Conservation (phyloP, 2,113 vertebrate genomes). For the Rhinoptilus africanus region DNA sequence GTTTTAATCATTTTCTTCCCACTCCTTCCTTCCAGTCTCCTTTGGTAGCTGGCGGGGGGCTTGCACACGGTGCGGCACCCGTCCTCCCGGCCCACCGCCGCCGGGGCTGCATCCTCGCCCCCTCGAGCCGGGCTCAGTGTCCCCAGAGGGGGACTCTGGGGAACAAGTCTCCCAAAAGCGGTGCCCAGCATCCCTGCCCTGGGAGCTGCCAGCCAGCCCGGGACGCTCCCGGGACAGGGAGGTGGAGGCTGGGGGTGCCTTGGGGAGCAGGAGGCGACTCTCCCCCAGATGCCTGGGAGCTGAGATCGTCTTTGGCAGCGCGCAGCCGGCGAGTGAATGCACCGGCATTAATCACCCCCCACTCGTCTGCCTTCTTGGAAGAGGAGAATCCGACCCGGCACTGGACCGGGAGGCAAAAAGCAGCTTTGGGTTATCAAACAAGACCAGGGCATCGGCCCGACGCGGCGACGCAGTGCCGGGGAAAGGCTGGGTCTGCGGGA, state of each 20-base stretch:
- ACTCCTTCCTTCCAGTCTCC: slow-evolving; percentile 34
- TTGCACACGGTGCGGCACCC: neutral
- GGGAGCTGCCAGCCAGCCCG: neutral
- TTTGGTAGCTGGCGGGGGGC: neutral
- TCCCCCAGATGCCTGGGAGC: neutral
- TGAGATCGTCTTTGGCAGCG: slow-evolving; percentile 39
- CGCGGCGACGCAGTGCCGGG: too few species aligned
- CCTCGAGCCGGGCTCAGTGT: neutral
- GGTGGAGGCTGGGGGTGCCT: neutral
- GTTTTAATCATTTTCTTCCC: slow-evolving; percentile 57
- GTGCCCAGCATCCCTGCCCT: neutral
- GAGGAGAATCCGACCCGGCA: neutral
- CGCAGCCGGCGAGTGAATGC: neutral
- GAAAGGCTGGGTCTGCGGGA: neutral
- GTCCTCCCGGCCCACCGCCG: neutral
- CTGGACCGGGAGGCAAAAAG: neutral
- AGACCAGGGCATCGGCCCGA: neutral
- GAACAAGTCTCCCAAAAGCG: fast-evolving
- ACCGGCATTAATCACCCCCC: neutral
- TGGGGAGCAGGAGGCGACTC: neutral
- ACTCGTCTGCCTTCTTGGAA: neutral
- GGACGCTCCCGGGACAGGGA: neutral
- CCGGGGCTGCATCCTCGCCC: neutral
- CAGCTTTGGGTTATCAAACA: neutral
- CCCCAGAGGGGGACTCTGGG: too few species aligned